phyloP scores from a whole-genome alignment of 2,113 vertebrate species.

The Saguinus midas region DNA sequence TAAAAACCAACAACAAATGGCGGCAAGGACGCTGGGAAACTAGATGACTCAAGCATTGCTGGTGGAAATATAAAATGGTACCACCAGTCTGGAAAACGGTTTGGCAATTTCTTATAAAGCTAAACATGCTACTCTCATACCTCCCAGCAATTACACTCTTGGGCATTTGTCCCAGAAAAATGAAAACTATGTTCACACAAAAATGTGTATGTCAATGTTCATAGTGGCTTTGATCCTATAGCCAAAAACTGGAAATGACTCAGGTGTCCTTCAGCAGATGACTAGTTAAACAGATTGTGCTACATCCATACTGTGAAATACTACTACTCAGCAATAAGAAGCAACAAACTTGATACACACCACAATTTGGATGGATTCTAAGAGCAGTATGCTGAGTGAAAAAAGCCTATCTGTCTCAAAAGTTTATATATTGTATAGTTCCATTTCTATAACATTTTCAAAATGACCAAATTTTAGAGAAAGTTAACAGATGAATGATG shows the following conservation, averaged over 20 bases:
- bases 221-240: neutral
- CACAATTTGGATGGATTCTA: neutral
- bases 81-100: neutral
- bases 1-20: conserved; percentile 12
- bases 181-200: neutral
- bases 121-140: neutral
- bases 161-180: neutral
- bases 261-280: neutral
- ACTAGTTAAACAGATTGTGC: conserved; percentile 5
- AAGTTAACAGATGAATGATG: neutral
- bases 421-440: neutral
- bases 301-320: neutral
- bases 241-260: neutral
- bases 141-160: neutral
- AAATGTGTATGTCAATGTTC: neutral
- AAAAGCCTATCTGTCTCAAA: neutral
- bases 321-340: neutral
- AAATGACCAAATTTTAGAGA: conserved; percentile 17
- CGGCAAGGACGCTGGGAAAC: neutral
- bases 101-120: neutral
- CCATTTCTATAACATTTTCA: neutral
- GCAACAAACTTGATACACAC: neutral
- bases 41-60: neutral
- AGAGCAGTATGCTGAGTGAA: neutral
- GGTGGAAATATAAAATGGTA: neutral